phyloP scores from a whole-genome alignment of 30 jellyfish, hydroid and myxozoan genomes.

The Hydractinia echinata region DNA sequence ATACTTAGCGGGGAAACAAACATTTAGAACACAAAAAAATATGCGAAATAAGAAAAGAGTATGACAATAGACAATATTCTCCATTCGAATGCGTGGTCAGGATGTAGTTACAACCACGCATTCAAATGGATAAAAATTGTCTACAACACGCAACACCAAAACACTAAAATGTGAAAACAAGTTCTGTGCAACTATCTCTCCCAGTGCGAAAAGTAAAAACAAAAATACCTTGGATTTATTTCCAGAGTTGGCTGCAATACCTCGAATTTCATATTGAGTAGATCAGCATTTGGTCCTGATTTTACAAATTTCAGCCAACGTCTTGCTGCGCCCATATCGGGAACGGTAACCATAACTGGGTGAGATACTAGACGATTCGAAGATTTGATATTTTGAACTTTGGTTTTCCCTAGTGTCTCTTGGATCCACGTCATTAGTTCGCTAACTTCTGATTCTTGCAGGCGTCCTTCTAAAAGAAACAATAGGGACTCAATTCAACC shows the following conservation, averaged over 20 bases:
- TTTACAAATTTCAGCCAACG: conserved; percentile 92
- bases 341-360: conserved; percentile 98
- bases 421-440: conserved; percentile 73
- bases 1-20: too few relatives aligned
- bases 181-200: too few relatives aligned
- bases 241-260: conserved; percentile 87
- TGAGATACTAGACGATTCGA: conserved; percentile 88
- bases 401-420: conserved; percentile 74
- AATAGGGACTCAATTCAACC: too few relatives aligned
- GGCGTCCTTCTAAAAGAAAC: conserved; percentile 39
- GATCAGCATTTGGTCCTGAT: conserved; percentile 87
- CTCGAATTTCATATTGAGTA: conserved; percentile 64
- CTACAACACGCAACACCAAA: too few relatives aligned
- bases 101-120: too few relatives aligned
- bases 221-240: conserved; percentile 72
- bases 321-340: conserved; percentile 99
- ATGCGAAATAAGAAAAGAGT: too few relatives aligned
- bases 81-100: too few relatives aligned
- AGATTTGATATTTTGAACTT: conserved; percentile 65
- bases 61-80: too few relatives aligned
- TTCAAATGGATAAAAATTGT: too few relatives aligned
- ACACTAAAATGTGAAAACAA: too few relatives aligned
- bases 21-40: too few relatives aligned
- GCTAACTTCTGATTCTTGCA: conserved; percentile 55
- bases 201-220: not conserved